Evolutionary conservation across 2,113 vertebrate species (phyloP).

Genomic region (Macrotus californicus): DNA sequence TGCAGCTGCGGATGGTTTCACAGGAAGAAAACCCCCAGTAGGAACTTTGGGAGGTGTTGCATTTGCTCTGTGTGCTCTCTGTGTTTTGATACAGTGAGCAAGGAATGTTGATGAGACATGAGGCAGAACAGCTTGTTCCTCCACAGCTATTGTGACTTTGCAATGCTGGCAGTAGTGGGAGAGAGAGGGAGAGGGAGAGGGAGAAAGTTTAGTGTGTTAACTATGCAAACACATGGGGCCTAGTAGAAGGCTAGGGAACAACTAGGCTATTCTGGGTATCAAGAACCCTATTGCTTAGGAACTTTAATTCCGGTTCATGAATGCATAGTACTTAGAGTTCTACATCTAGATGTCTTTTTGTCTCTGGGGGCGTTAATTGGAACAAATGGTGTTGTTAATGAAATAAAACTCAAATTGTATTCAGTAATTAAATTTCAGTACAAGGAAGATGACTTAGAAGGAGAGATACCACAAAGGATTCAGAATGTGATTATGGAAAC

Average conservation of each 20-base stretch:
- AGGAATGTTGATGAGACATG: conserved; percentile 82
- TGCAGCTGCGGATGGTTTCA: conserved; percentile 65
- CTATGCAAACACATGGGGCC: conserved; percentile 79
- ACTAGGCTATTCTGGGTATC: conserved; percentile 65
- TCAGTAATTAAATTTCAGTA: neutral
- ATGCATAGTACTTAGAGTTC: conserved; percentile 39
- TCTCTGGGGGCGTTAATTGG: conserved; percentile 30
- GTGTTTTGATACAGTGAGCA: conserved; percentile 77
- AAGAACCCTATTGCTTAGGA: conserved; percentile 52
- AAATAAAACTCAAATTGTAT: neutral
- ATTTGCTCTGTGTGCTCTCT: conserved; percentile 71
- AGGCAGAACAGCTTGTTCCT: conserved; percentile 84
- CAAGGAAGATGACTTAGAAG: conserved; percentile 20
- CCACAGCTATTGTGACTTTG: conserved; percentile 80
- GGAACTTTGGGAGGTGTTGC: conserved; percentile 74
- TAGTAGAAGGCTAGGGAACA: conserved; percentile 71
- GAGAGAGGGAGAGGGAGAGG: no score
- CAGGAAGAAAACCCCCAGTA: conserved; percentile 41
- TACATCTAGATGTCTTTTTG: conserved; percentile 8
- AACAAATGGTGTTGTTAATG: conserved; percentile 36
- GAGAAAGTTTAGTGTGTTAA: conserved; percentile 69
- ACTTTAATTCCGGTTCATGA: conserved; percentile 37
- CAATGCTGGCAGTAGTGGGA: conserved; percentile 73
- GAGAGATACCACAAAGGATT: neutral
- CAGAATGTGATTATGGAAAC: neutral